A percentile compares a stretch with the other conserved stretches of the same genome.
Evolutionary conservation across 2,888 invertebrate genomes (phyloP).

Genomic region (Therioaphis trifolii): DNA sequence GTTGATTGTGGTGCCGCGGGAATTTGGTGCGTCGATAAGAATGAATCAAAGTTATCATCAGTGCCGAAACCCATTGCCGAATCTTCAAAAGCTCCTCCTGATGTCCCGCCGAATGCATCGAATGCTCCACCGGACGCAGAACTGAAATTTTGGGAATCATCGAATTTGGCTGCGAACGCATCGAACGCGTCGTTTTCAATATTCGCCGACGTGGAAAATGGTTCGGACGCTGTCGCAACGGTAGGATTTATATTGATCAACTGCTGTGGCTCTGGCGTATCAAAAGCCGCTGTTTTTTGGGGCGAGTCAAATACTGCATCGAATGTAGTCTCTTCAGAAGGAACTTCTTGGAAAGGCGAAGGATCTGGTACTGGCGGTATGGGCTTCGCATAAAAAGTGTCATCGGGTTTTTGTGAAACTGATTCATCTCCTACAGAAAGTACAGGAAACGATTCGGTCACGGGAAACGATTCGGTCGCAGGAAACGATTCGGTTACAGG

Average conservation of each 20-base stretch:
- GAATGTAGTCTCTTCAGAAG: constrained; percentile 9
- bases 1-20: constrained; percentile 76
- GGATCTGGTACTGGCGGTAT: constrained; percentile 42
- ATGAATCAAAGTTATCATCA: constrained; percentile 72
- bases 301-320: not conserved
- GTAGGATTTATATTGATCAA: not conserved
- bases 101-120: constrained; percentile 65
- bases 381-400: constrained; percentile 23
- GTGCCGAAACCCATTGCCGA: constrained; percentile 79
- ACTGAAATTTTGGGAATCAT: constrained; percentile 72
- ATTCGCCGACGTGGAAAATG: not conserved
- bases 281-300: not conserved
- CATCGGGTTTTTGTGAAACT: not conserved
- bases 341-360: constrained; percentile 41
- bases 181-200: constrained; percentile 78
- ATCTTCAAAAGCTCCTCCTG: constrained; percentile 39
- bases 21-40: constrained; percentile 74
- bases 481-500: constrained; percentile 8
- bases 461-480: not conserved
- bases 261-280: not conserved
- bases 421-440: not conserved
- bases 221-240: not conserved
- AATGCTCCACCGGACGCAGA: constrained; percentile 69
- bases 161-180: constrained; percentile 90
- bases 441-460: constrained; percentile 13